phyloP scores from a whole-genome alignment of 2,113 vertebrate species.

The Nymphicus hollandicus region DNA sequence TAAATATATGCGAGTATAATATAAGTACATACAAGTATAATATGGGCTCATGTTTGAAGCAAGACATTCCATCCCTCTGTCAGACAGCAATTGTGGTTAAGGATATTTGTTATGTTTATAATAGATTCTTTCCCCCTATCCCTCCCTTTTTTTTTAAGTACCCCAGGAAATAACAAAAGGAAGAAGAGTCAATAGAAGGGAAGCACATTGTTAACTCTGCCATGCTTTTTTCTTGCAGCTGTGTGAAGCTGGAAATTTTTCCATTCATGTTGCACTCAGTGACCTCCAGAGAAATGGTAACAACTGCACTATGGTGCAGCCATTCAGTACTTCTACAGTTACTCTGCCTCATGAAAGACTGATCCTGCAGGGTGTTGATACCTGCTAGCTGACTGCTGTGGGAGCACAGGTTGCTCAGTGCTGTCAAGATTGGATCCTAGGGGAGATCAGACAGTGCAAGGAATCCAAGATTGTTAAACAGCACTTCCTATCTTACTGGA shows the following conservation, averaged over 20 bases:
- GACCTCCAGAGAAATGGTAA: conserved; percentile 79
- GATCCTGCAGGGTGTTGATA: not conserved
- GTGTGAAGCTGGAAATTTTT: conserved; percentile 89
- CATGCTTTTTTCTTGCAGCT: conserved; percentile 72
- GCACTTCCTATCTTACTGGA: not conserved
- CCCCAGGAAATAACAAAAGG: not conserved
- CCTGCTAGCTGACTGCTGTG: not conserved
- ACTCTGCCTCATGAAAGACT: not conserved
- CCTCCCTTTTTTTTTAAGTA: not conserved
- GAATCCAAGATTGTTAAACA: not conserved
- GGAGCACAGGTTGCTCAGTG: not conserved
- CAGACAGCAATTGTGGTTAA: not conserved
- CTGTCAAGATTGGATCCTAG: not conserved
- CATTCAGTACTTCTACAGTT: not conserved
- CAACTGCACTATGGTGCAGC: not conserved
- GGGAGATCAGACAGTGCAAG: not conserved
- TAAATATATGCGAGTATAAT: not conserved
- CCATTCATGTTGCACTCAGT: conserved; percentile 83
- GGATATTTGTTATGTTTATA: not conserved
- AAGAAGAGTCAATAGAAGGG: not conserved
- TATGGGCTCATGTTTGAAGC: not conserved
- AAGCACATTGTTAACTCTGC: not conserved
- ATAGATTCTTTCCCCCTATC: not conserved
- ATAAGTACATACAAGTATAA: not conserved
- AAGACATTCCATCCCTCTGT: not conserved